These are phyloP conservation scores for Gopherus evgoodei DNA, from an alignment of 2,113 vertebrate species.

Conservation along the genomic window DNA sequence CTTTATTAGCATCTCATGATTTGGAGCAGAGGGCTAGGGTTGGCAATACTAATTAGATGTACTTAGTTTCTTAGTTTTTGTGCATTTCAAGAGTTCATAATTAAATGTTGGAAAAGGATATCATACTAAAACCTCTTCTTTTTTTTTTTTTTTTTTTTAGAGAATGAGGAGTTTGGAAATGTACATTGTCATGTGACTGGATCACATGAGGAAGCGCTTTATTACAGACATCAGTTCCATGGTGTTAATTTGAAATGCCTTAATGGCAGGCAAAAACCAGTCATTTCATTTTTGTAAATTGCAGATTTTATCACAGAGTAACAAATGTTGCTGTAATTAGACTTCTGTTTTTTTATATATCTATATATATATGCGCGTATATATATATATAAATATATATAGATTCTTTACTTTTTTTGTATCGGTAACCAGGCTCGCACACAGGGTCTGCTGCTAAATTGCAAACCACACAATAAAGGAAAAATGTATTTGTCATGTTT, in stretches of 20 bases:
- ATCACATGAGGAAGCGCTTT: slow-evolving; percentile 92
- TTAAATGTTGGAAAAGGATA: neutral
- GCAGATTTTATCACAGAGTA: slow-evolving; percentile 92
- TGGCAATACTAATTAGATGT: neutral
- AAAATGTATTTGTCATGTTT: slow-evolving; percentile 82
- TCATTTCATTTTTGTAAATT: slow-evolving; percentile 95
- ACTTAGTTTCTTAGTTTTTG: neutral
- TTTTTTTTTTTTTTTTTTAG: slow-evolving; percentile 80
- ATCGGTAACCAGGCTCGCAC: slow-evolving; percentile 87
- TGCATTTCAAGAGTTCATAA: neutral
- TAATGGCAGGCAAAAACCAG: slow-evolving; percentile 94
- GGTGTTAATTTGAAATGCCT: slow-evolving; percentile 98
- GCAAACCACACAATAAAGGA: slow-evolving; percentile 84
- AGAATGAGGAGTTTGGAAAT: slow-evolving; percentile 89
- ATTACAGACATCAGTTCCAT: slow-evolving; percentile 97
- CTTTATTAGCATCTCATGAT: neutral
- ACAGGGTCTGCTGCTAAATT: slow-evolving; percentile 86
- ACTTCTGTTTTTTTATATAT: slow-evolving; percentile 86
- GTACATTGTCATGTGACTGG: slow-evolving; percentile 89
- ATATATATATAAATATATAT: slow-evolving; percentile 79
- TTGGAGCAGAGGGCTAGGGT: neutral
- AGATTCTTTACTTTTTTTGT: slow-evolving; percentile 88
- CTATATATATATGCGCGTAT: slow-evolving; percentile 73
- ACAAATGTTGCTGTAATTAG: slow-evolving; percentile 90
- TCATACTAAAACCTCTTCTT: slow-evolving; percentile 60